Evolutionary conservation across 2,113 vertebrate genomes (phyloP).

Genomic region (Myanophis thanlyinensis): DNA sequence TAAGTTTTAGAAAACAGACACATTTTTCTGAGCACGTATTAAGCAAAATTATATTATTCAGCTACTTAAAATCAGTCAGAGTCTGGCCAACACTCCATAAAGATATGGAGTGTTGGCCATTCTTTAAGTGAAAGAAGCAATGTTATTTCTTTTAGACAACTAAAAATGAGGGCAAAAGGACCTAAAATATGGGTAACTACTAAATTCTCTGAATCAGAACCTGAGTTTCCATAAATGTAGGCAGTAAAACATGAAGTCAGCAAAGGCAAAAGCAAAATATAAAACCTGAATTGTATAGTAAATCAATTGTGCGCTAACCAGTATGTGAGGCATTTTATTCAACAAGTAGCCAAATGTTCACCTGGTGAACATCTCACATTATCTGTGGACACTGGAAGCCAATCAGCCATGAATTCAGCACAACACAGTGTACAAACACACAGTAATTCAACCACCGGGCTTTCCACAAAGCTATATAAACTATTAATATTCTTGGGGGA

Average conservation of each 20-base stretch:
- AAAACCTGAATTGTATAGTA: not conserved
- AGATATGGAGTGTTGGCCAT: not conserved
- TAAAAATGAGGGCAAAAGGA: not conserved
- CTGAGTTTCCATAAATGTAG: not conserved
- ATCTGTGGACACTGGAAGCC: not conserved
- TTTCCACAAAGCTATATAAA: constrained; percentile 7
- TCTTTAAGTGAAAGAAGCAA: not conserved
- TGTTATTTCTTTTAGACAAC: not conserved
- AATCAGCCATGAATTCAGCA: not conserved
- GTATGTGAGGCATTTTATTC: not conserved
- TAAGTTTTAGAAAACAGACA: not conserved
- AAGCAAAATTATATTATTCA: not conserved
- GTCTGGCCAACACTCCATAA: not conserved
- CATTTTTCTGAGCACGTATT: not conserved
- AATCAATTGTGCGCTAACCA: not conserved
- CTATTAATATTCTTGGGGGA: constrained; percentile 2
- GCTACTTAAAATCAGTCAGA: not conserved
- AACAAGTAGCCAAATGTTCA: not conserved
- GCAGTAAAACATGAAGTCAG: not conserved
- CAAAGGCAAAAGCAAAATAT: not conserved
- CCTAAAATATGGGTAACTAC: not conserved
- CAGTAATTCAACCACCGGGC: constrained; percentile 4
- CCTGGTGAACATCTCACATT: not conserved
- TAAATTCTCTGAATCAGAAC: not conserved
- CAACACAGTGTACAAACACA: not conserved